Evolutionary conservation across 2,797 vertebrate species (phyloP), one percentile per base, ranked within the genome.

Genomic region (Sparus aurata): DNA sequence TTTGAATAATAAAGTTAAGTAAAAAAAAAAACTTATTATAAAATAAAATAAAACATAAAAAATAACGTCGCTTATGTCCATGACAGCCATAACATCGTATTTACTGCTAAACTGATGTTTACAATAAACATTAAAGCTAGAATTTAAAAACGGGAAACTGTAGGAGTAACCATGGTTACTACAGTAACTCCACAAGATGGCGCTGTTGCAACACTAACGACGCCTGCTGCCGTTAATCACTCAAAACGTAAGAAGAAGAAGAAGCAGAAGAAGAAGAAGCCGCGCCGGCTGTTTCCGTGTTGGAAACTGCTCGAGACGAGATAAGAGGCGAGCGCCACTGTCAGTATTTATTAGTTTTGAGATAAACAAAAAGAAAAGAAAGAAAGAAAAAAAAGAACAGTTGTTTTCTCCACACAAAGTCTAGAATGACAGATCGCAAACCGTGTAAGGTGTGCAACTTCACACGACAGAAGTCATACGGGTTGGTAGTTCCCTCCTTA

Each of bases 361-460:
- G 12, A n/a, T 11, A 17, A 47, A 34, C n/a, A n/a, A n/a, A n/a
- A n/a, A n/a, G n/a, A n/a, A n/a, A n/a, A n/a, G n/a, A n/a, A n/a
- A n/a, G n/a, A n/a, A n/a, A n/a, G n/a, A 18, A n/a, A n/a, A 30
- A 3, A 20, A 22, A 3, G 20, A 22, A 12, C 17, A 49, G 17
- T 38, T 2, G 47, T 49, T 47, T 13, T 23, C 0, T 46, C 4
- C 12, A 10, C 12, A 20, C 1, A 25, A 54, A 53, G 15, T 5
- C 1, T 0, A 82, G 12, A 49, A 96, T 95, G 95, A 69, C 92
- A 16, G 93, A 91, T 17, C 23, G 80, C 17, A 95, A 88, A 84
- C 91, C 93, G 38, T 96, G 94, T 74, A 95, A 90, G 63, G 93
- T 96, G 60, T 96, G 95, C 59, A 93, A 94, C 57, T 91, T 84